Conservation (phyloP, 2,113 vertebrate species). For the Sinocyclocheilus maitianheensis region DNA sequence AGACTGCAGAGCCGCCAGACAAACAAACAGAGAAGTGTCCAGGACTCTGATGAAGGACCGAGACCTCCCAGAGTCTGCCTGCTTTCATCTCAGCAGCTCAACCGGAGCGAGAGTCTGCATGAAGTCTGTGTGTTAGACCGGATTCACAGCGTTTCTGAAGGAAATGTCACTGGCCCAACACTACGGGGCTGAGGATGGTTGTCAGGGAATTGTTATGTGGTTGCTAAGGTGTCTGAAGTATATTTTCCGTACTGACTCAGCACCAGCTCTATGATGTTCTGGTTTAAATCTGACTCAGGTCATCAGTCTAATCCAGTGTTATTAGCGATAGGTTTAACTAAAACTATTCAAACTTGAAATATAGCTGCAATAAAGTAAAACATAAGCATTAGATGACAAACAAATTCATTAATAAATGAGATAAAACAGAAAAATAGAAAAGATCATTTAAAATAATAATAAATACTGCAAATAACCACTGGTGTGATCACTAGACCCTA, state of each 20-base stretch:
- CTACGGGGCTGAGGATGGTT: neutral
- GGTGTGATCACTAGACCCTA: too few relatives aligned
- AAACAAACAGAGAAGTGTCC: constrained; percentile 21
- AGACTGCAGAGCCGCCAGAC: constrained; percentile 4
- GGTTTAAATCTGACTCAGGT: too few relatives aligned
- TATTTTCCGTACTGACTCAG: neutral
- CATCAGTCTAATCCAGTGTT: neutral
- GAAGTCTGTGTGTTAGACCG: neutral
- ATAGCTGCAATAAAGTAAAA: neutral
- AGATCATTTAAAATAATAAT: too few relatives aligned
- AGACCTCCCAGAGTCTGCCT: neutral
- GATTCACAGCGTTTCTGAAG: neutral
- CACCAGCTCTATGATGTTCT: too few relatives aligned
- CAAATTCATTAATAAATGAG: too few relatives aligned
- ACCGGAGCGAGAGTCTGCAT: neutral
- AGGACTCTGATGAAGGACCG: constrained; percentile 10
- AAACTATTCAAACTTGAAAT: neutral
- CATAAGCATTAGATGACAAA: too few relatives aligned
- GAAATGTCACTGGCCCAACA: too few relatives aligned
- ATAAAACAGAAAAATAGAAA: too few relatives aligned
- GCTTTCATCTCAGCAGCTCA: neutral
- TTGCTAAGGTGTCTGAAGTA: neutral
- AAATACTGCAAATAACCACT: too few relatives aligned
- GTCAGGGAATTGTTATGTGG: neutral
- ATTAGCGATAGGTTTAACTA: too few relatives aligned